Conservation (phyloP, 2,113 vertebrate species). For the Nycticebus coucang region DNA sequence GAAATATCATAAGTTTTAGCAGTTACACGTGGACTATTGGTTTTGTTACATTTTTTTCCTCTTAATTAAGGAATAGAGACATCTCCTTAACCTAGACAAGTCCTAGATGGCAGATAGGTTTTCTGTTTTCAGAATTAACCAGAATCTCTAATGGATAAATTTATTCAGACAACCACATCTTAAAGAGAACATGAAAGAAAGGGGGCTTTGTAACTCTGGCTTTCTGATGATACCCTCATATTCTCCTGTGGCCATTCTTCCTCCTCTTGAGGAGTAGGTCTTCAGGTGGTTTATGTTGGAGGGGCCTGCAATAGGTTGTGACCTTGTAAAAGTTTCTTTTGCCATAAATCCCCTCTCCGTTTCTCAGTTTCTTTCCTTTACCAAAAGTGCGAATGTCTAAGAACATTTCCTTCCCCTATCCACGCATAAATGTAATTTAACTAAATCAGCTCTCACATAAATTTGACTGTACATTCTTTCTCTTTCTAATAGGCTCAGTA, state of each 20-base stretch:
- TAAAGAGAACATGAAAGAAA: background rate
- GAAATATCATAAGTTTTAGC: constrained; percentile 25
- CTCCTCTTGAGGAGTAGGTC: background rate
- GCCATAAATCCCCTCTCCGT: background rate
- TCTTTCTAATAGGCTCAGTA: constrained; percentile 61
- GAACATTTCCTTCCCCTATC: constrained; percentile 18
- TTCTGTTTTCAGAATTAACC: background rate
- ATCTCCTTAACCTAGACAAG: background rate
- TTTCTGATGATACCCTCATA: background rate
- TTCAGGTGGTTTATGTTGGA: background rate
- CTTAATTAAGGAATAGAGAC: background rate
- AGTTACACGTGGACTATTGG: background rate
- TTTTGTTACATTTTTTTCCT: background rate
- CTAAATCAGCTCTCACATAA: constrained; percentile 52
- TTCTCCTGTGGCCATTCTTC: background rate
- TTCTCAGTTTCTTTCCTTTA: constrained; percentile 17
- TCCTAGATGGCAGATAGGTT: background rate
- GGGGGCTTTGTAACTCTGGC: background rate
- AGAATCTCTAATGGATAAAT: background rate
- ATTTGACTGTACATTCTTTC: constrained; percentile 64
- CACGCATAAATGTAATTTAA: constrained; percentile 61
- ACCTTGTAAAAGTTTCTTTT: background rate
- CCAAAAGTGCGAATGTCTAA: constrained; percentile 45
- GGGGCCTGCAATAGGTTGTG: background rate
- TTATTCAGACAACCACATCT: background rate